Percentiles rank a stretch among this genome's conserved stretches.
These are phyloP conservation scores for Lateolabrax maculatus DNA, from an alignment of 2,797 vertebrate species.

Conservation along the genomic window DNA sequence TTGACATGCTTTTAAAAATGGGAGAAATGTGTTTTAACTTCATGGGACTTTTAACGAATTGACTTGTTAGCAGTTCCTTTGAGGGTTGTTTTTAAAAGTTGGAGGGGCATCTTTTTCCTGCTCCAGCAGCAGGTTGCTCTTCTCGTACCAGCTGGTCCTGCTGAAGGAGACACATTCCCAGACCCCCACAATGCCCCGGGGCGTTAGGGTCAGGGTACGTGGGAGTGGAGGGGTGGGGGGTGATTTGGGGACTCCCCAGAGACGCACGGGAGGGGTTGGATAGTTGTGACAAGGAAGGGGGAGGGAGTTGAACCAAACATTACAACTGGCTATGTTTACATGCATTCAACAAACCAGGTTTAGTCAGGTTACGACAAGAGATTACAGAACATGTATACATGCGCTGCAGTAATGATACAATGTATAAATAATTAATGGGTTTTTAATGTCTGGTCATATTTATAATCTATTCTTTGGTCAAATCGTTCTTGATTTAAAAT, in stretches of 20 bases:
- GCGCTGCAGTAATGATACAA: no score
- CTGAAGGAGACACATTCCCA: conserved; percentile 78
- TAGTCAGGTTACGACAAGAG: background rate
- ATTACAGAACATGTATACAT: background rate
- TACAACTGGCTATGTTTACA: conserved; percentile 30
- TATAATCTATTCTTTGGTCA: no score
- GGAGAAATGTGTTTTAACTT: background rate
- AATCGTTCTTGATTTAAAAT: no score
- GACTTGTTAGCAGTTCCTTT: conserved; percentile 18
- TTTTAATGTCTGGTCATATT: no score
- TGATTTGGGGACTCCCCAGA: conserved; percentile 43
- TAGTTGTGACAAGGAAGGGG: conserved; percentile 30
- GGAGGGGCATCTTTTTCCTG: conserved; percentile 26
- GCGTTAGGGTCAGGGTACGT: conserved; percentile 60
- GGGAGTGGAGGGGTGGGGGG: conserved; percentile 30
- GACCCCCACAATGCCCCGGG: conserved; percentile 72
- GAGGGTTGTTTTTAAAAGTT: conserved; percentile 13
- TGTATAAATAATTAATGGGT: no score
- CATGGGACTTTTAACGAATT: conserved; percentile 1
- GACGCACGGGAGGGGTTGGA: conserved; percentile 30
- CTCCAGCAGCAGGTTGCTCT: conserved; percentile 49
- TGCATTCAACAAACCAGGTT: conserved; percentile 12
- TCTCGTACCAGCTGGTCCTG: conserved; percentile 70
- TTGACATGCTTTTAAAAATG: background rate
- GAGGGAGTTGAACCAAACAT: conserved; percentile 36